Percentiles rank a stretch among this genome's conserved stretches.
Evolutionary conservation across 2,888 invertebrate genomes (phyloP).

Genomic region (Drosophila atripex): DNA sequence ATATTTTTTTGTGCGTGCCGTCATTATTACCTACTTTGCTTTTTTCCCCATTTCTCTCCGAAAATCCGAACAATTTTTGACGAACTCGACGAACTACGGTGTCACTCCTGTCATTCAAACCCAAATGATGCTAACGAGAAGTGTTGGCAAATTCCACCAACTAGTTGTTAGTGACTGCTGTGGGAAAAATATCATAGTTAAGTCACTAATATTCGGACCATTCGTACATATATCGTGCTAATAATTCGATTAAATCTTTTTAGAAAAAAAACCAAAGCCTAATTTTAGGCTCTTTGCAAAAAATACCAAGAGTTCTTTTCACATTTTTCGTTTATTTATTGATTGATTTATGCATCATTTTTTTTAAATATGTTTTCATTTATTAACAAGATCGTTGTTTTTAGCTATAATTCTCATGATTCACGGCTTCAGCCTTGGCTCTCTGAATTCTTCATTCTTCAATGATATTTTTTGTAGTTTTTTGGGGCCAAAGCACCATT

Average conservation of each 20-base stretch:
- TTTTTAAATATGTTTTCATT: not conserved
- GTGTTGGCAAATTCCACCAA: not conserved
- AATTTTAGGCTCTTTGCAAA: constrained; percentile 38
- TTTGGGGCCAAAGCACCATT: not conserved
- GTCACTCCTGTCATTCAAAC: constrained; percentile 15
- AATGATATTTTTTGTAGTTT: constrained; percentile 7
- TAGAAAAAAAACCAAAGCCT: constrained; percentile 25
- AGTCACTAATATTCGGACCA: no score
- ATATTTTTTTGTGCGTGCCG: constrained; percentile 57
- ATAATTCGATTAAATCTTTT: no score
- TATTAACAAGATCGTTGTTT: not conserved
- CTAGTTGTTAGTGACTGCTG: not conserved
- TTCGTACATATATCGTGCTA: no score
- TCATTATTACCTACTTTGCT: constrained; percentile 54
- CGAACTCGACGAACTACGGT: not conserved
- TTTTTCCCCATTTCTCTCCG: constrained; percentile 42
- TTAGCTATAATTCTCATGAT: constrained; percentile 24
- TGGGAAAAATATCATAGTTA: not conserved
- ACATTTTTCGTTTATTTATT: constrained; percentile 20
- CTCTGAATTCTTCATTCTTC: constrained; percentile 17
- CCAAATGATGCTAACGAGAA: not conserved
- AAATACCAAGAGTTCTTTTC: not conserved
- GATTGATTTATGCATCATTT: not conserved
- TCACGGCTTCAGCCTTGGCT: constrained; percentile 37
- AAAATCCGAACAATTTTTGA: not conserved